Conservation (phyloP, 2,797 vertebrate species). For the Trachops cirrhosus region DNA sequence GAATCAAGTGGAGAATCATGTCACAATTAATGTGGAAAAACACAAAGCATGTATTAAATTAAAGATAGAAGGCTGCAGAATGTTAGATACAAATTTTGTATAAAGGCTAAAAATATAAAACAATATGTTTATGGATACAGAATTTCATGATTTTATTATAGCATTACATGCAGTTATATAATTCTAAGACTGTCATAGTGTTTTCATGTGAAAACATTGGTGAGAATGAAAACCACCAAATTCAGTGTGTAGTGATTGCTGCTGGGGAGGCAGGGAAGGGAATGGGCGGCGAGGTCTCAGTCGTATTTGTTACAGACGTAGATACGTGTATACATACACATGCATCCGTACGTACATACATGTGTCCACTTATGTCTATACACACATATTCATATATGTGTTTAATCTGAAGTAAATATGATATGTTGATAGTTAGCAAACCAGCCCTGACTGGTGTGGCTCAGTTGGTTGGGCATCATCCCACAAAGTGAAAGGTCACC, state of each 20-base stretch:
- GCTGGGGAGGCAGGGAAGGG: not conserved
- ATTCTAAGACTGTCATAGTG: not conserved
- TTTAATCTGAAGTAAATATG: not conserved
- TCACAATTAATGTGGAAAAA: not conserved
- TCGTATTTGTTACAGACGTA: not conserved
- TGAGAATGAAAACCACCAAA: not conserved
- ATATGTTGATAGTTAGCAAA: not conserved
- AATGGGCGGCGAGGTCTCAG: not conserved
- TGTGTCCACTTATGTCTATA: not conserved
- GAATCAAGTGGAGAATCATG: not conserved
- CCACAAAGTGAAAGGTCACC: not conserved
- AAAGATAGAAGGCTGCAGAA: not conserved
- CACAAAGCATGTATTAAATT: not conserved
- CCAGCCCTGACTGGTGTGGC: not conserved
- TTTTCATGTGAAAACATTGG: not conserved
- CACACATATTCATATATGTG: not conserved
- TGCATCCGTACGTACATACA: fast-evolving
- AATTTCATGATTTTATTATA: not conserved
- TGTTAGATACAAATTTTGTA: not conserved
- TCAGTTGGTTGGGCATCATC: not conserved
- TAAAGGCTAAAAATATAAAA: slow-evolving; percentile 22
- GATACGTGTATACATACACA: not conserved
- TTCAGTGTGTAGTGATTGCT: not conserved
- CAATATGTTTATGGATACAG: not conserved
- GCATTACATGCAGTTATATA: not conserved